Conservation (phyloP, 92 coral and sea anemone species). For the Virgularia gustaviana region DNA sequence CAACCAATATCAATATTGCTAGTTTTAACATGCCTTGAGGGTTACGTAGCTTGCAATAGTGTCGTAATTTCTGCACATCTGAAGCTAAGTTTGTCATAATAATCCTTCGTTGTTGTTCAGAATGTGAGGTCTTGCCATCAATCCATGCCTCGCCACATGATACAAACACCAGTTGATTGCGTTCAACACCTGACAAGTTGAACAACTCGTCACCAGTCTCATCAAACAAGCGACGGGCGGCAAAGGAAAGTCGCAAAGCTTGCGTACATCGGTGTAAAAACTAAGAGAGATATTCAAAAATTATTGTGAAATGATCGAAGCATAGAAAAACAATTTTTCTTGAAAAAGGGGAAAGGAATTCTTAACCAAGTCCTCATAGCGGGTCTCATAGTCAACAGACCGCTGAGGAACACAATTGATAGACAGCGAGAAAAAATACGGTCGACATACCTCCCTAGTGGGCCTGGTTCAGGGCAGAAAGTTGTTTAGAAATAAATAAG, state of each 20-base stretch:
- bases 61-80: constrained; percentile 79
- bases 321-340: too few species aligned
- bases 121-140: constrained; percentile 77
- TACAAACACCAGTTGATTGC: constrained; percentile 79
- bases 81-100: constrained; percentile 81
- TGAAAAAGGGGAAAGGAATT: too few species aligned
- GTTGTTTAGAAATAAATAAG: too few species aligned
- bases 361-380: too few species aligned
- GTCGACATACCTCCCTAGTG: too few species aligned
- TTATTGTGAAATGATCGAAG: too few species aligned
- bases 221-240: constrained; percentile 77
- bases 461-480: too few species aligned
- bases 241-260: constrained; percentile 80
- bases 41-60: constrained; percentile 69
- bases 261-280: constrained; percentile 88
- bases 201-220: constrained; percentile 67
- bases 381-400: too few species aligned
- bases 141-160: constrained; percentile 94
- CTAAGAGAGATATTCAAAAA: too few species aligned
- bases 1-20: not conserved
- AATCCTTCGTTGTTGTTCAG: constrained; percentile 85
- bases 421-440: too few species aligned
- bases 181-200: constrained; percentile 61
- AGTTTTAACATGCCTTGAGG: constrained; percentile 58
- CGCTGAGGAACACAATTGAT: too few species aligned